phyloP scores from a whole-genome alignment of 2,113 vertebrate species.

The Progne subis region DNA sequence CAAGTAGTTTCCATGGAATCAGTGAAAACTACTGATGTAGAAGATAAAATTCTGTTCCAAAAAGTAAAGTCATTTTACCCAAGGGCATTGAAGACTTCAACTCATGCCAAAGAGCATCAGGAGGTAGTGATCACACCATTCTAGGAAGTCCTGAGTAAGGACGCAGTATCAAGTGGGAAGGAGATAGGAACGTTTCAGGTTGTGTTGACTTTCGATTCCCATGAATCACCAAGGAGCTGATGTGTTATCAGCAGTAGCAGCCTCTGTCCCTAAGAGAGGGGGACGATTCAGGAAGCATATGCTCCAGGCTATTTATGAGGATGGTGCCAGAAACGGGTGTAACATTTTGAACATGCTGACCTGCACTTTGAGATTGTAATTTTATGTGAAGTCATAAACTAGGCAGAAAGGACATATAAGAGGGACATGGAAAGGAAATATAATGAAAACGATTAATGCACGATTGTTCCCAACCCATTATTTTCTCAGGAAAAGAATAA shows the following conservation, averaged over 20 bases:
- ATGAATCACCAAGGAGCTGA: slow-evolving; percentile 4
- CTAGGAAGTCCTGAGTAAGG: slow-evolving; percentile 3
- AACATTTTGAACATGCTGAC: background rate
- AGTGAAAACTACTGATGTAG: background rate
- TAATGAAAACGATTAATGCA: background rate
- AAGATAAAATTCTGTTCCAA: background rate
- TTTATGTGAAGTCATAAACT: background rate
- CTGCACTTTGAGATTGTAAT: background rate
- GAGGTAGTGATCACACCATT: background rate
- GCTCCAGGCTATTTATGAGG: slow-evolving; percentile 2
- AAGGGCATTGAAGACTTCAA: background rate
- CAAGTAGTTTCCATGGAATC: slow-evolving; percentile 27
- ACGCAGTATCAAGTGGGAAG: background rate
- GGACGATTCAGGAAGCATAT: slow-evolving; percentile 5
- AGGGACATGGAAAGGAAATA: background rate
- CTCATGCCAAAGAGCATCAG: background rate
- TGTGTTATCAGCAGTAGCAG: slow-evolving; percentile 40
- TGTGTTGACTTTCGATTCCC: background rate
- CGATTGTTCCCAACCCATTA: slow-evolving; percentile 21
- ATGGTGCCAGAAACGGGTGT: slow-evolving; percentile 11
- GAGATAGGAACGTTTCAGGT: background rate
- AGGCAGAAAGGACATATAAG: background rate
- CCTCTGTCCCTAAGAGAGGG: background rate
- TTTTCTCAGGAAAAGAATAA: slow-evolving; percentile 46
- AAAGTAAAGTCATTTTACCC: slow-evolving; percentile 3